A percentile compares a stretch with the other conserved stretches of the same genome.
Conservation (phyloP, 1,140 invertebrate genomes). For the Macrosteles quadrilineatus region DNA sequence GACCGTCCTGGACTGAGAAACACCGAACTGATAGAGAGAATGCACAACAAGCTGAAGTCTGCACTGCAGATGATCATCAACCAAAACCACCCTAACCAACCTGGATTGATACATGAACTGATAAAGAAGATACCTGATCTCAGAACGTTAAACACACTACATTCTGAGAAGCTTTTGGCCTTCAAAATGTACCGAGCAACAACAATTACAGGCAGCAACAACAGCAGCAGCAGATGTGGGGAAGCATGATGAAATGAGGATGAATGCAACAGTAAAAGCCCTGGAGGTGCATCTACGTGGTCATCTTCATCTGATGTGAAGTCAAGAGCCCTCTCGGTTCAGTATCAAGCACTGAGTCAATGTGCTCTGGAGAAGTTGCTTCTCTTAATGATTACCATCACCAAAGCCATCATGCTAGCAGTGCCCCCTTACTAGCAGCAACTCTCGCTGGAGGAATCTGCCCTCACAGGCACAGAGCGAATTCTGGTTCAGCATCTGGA, state of each 20-base stretch:
- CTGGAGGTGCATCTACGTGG: slow-evolving; percentile 61
- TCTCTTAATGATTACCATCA: slow-evolving; percentile 55
- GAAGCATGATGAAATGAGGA: slow-evolving; percentile 49
- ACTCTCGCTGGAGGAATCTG: slow-evolving; percentile 69
- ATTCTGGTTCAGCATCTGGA: slow-evolving; percentile 70
- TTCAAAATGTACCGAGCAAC: slow-evolving; percentile 89
- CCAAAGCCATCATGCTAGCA: slow-evolving; percentile 56
- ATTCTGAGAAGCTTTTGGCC: slow-evolving; percentile 93
- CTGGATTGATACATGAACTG: slow-evolving; percentile 79
- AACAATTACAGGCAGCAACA: slow-evolving; percentile 62
- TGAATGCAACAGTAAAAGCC: slow-evolving; percentile 55
- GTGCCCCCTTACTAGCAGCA: slow-evolving; percentile 72
- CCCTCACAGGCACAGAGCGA: slow-evolving; percentile 63
- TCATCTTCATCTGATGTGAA: slow-evolving; percentile 70
- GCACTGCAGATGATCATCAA: slow-evolving; percentile 83
- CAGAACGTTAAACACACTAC: slow-evolving; percentile 91
- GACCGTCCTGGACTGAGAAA: slow-evolving; percentile 91
- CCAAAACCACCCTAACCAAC: slow-evolving; percentile 81
- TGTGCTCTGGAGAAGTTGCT: slow-evolving; percentile 64
- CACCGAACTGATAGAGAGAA: slow-evolving; percentile 86
- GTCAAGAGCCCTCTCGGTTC: slow-evolving; percentile 81
- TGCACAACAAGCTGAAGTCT: slow-evolving; percentile 85
- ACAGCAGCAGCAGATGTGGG: slow-evolving; percentile 55
- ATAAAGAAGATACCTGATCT: slow-evolving; percentile 95
- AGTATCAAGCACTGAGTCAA: slow-evolving; percentile 81